These are phyloP conservation scores for Sipunculus nudus DNA, from an alignment of 2,888 invertebrate genomes.

Conservation along the genomic window DNA sequence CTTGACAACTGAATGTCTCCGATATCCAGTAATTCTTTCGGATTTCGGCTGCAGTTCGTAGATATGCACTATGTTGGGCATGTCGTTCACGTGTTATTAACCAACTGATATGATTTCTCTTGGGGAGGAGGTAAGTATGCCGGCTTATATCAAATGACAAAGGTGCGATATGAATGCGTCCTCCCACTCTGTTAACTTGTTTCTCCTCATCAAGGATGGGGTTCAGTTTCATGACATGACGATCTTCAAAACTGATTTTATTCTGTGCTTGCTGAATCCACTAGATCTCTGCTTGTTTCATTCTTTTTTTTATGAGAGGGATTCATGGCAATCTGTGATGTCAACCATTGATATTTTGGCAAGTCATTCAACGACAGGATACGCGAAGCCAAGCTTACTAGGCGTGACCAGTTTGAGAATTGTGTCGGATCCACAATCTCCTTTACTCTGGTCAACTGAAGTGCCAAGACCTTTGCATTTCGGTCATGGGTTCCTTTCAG, in stretches of 20 bases:
- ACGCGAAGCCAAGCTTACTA: background rate
- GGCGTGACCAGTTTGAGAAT: constrained; percentile 10
- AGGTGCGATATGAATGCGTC: background rate
- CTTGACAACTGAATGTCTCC: constrained; percentile 7
- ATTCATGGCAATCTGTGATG: background rate
- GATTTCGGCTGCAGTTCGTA: constrained; percentile 9
- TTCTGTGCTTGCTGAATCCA: constrained; percentile 7
- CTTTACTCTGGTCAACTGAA: background rate
- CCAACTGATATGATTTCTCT: background rate
- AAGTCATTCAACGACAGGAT: constrained; percentile 1
- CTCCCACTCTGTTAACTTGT: constrained; percentile 10
- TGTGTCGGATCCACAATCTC: background rate
- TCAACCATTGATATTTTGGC: constrained; percentile 7
- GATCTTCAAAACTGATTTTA: constrained; percentile 3
- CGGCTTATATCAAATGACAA: constrained; percentile 4
- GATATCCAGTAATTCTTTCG: constrained; percentile 14
- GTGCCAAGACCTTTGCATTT: constrained; percentile 4
- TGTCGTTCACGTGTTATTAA: constrained; percentile 3
- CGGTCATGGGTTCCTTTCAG: constrained; percentile 11
- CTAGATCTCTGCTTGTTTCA: constrained; percentile 2
- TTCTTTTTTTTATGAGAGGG: background rate
- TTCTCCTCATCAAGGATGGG: constrained; percentile 5
- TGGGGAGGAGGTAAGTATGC: constrained; percentile 10
- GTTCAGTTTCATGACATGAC: constrained; percentile 3
- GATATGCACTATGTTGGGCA: constrained; percentile 8